These are phyloP conservation scores for Drosophila malerkotliana DNA, from an alignment of 1,140 invertebrate genomes.

Conservation along the genomic window DNA sequence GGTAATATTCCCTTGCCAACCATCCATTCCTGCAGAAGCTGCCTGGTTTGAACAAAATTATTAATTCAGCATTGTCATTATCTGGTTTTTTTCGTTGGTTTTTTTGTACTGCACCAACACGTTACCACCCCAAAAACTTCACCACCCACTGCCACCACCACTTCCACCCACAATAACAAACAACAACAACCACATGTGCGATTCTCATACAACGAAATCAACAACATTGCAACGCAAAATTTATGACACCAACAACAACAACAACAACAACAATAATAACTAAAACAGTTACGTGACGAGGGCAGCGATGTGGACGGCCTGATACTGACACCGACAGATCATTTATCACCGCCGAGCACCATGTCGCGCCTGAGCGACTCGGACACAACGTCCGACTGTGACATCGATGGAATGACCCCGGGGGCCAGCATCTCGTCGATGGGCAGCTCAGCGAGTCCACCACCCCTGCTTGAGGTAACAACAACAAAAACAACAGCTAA, in stretches of 20 bases:
- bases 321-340: constrained; percentile 90
- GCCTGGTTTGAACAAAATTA: constrained; percentile 62
- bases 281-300: constrained; percentile 79
- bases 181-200: constrained; percentile 51
- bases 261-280: constrained; percentile 8
- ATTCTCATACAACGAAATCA: constrained; percentile 27
- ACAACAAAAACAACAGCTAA: constrained; percentile 37
- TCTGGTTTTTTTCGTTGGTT: constrained; percentile 37
- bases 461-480: constrained; percentile 86
- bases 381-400: constrained; percentile 95
- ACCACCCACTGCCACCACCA: constrained; percentile 29
- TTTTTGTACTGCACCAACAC: constrained; percentile 70
- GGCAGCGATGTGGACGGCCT: constrained; percentile 85
- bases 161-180: constrained; percentile 36
- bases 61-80: constrained; percentile 54
- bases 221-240: constrained; percentile 59
- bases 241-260: constrained; percentile 56
- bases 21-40: constrained; percentile 39
- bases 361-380: constrained; percentile 95
- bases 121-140: constrained; percentile 42
- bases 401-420: constrained; percentile 89
- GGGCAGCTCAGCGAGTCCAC: constrained; percentile 92
- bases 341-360: constrained; percentile 95
- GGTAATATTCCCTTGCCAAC: constrained; percentile 39
- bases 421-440: constrained; percentile 93